A percentile compares a stretch with the other conserved stretches of the same genome.
Conservation (phyloP, 2,113 vertebrate species). For the Sciurus niger region DNA sequence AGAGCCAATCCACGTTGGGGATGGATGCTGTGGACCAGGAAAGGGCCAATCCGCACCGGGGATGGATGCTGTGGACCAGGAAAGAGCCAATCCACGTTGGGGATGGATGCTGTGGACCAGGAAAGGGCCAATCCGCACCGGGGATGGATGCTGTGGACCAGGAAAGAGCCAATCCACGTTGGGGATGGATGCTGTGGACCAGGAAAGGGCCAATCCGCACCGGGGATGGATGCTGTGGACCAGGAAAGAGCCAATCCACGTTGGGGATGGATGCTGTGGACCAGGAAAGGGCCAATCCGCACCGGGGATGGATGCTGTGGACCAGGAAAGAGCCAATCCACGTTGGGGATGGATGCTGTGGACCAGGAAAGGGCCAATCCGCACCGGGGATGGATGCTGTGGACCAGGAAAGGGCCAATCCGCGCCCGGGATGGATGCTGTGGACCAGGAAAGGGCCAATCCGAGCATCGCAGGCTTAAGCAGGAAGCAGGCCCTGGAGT, state of each 20-base stretch:
- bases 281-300: neutral
- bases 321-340: too few species aligned
- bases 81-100: too few species aligned
- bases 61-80: too few species aligned
- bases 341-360: neutral
- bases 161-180: neutral
- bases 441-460: neutral
- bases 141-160: neutral
- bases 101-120: neutral
- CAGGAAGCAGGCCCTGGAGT: too few species aligned
- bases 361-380: neutral
- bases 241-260: too few species aligned
- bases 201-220: neutral
- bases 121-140: neutral
- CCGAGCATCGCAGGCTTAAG: neutral
- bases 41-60: neutral
- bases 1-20: neutral
- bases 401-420: neutral
- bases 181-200: neutral
- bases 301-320: too few species aligned
- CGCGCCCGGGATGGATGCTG: neutral
- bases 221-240: too few species aligned
- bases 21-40: neutral
- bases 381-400: neutral
- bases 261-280: neutral